Conservation (phyloP, 2,113 vertebrate genomes). For the Nycticebus coucang region DNA sequence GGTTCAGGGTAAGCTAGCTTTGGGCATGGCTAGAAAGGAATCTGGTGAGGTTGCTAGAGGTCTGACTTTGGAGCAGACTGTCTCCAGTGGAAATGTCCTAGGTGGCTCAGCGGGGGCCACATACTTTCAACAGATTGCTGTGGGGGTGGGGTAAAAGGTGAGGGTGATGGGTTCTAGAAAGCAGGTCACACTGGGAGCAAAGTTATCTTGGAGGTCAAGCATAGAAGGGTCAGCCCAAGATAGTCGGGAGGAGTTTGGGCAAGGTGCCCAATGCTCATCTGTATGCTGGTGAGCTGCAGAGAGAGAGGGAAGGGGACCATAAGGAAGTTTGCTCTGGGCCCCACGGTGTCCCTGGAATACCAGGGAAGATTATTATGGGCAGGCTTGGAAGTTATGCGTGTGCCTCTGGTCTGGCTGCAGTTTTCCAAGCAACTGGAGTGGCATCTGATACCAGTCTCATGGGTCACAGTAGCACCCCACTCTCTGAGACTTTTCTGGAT, state of each 20-base stretch:
- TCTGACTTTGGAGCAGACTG: background rate
- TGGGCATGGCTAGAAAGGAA: background rate
- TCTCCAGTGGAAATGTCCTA: background rate
- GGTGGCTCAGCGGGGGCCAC: background rate
- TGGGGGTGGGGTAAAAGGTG: background rate
- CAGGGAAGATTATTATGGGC: background rate
- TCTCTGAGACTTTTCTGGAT: background rate
- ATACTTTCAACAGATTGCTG: background rate
- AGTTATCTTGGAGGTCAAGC: background rate
- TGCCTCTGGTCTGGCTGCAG: background rate
- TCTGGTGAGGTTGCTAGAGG: background rate
- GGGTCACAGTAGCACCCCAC: background rate
- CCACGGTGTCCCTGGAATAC: background rate
- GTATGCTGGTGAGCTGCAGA: background rate
- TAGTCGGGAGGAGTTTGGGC: background rate
- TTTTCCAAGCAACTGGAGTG: background rate
- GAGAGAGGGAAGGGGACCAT: background rate
- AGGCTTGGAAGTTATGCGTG: accelerated
- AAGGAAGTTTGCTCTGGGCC: background rate
- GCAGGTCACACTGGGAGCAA: background rate
- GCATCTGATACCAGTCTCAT: background rate
- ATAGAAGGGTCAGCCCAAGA: background rate
- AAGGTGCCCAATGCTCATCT: background rate
- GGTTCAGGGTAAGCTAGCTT: background rate
- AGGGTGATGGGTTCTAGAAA: background rate